A percentile compares a stretch with the other conserved stretches of the same genome.
phyloP scores from a whole-genome alignment of 2,888 invertebrate species.

The Nebria brevicollis region DNA sequence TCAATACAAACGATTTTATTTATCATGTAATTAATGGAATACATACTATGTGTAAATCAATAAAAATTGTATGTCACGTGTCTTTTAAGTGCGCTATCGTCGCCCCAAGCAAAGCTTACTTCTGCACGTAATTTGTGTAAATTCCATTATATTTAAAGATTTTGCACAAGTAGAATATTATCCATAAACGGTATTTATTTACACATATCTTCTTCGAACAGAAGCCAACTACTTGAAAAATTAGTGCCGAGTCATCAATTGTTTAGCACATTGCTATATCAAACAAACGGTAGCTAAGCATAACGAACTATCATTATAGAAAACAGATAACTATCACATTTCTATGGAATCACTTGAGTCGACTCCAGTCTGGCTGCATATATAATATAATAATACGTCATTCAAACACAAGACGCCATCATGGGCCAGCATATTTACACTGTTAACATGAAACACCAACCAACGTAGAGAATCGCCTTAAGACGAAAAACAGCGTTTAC shows the following conservation, averaged over 20 bases:
- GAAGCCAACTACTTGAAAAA: not conserved
- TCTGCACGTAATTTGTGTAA: not conserved
- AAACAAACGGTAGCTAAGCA: conserved; percentile 50
- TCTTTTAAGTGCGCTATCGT: too few species aligned
- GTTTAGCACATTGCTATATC: not conserved
- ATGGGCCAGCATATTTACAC: not conserved
- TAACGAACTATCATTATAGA: conserved; percentile 47
- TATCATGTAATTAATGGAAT: too few species aligned
- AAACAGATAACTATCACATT: conserved; percentile 54
- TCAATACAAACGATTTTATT: too few species aligned
- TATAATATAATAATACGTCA: conserved; percentile 1
- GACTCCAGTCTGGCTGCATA: not conserved
- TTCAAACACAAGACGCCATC: conserved; percentile 1
- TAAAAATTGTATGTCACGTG: too few species aligned
- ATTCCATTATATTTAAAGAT: not conserved
- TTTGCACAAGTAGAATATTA: not conserved
- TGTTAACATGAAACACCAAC: not conserved
- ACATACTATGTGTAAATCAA: too few species aligned
- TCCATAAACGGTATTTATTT: not conserved
- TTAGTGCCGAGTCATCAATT: conserved; percentile 1
- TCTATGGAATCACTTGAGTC: conserved; percentile 50
- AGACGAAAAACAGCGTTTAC: too few species aligned
- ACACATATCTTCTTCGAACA: not conserved
- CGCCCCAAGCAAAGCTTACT: not conserved
- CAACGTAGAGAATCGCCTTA: too few species aligned